These are phyloP conservation scores for Cerceris rybyensis DNA, from an alignment of 2,888 invertebrate species.

Conservation along the genomic window DNA sequence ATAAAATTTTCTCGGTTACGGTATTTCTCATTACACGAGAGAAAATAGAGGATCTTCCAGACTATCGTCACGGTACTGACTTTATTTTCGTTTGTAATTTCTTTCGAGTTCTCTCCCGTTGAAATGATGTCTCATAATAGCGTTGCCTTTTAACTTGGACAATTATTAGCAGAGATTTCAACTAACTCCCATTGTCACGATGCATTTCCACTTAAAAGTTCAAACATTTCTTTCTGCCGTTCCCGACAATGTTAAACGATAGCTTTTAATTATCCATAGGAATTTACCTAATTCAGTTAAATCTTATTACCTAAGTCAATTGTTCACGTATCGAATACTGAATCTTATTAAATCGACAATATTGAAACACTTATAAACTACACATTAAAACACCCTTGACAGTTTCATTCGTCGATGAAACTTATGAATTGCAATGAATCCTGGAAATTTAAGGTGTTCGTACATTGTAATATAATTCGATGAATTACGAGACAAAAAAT, in stretches of 20 bases:
- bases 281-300: too few relatives aligned
- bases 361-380: too few relatives aligned
- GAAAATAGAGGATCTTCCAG: background rate
- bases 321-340: too few relatives aligned
- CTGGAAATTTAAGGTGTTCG: background rate
- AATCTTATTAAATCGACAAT: too few relatives aligned
- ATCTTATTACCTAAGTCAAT: too few relatives aligned
- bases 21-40: slow-evolving; percentile 2
- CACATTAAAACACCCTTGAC: too few relatives aligned
- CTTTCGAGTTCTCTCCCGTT: background rate
- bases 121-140: background rate
- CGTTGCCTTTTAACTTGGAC: background rate
- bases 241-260: background rate
- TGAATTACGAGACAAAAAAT: slow-evolving; percentile 18
- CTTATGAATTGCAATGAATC: background rate
- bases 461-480: slow-evolving; percentile 3
- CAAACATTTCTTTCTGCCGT: background rate
- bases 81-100: background rate
- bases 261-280: too few relatives aligned
- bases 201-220: slow-evolving; percentile 7
- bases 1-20: slow-evolving; percentile 4
- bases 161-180: background rate
- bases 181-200: background rate
- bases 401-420: background rate
- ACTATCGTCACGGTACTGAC: background rate